Base-by-base conservation (phyloP, 2,888 invertebrate genomes). In the Cenopis cana region DNA sequence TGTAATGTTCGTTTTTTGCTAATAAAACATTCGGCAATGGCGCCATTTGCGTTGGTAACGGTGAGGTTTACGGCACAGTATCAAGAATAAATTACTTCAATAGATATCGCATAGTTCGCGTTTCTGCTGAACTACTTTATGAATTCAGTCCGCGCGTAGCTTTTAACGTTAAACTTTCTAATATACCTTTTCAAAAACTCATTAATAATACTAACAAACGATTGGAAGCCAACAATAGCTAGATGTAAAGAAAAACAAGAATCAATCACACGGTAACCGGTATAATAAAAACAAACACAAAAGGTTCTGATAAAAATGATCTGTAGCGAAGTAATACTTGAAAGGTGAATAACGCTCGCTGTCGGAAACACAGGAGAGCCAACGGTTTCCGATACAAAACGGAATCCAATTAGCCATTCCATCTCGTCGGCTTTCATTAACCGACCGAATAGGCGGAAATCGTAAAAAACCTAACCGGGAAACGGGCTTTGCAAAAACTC, bases 401-500 rank as follows among this genome's bases (percentile, higher is more conserved):
- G 83, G 86, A 87, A 89, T 89, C 90, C 91, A 91, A 91, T 91
- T 91, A 90, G 85, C 85, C 82, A 83, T 84, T 84, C 83, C 86
- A 88, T 86, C 87, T 86, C 85, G 81, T 77, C 80, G 80, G 83
- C 84, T 87, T 89, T 88, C 86, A 89, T 88, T 89, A 87, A 83
- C 81, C 79, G 82, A 76, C 81, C 85, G 83, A 85, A 85, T 85
- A 82, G 84, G 80, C 83, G 81, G 83, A 84, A 84, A 82, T 80
- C 80, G 81, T 82, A 79, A 83, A 83, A 82, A 83, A 79, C 79
- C 80, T 75, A 81, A 80, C 81, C 81, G 78, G 80, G 78, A 76
- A 80, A 81, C 79, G 76, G 79, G 80, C 79, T 77, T 74, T 74
- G 80, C 77, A 79, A 85, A 86, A 85, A 85, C 83, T 85, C 79